Conservation (phyloP, 1,140 invertebrate genomes). For the Globodera rostochiensis region DNA sequence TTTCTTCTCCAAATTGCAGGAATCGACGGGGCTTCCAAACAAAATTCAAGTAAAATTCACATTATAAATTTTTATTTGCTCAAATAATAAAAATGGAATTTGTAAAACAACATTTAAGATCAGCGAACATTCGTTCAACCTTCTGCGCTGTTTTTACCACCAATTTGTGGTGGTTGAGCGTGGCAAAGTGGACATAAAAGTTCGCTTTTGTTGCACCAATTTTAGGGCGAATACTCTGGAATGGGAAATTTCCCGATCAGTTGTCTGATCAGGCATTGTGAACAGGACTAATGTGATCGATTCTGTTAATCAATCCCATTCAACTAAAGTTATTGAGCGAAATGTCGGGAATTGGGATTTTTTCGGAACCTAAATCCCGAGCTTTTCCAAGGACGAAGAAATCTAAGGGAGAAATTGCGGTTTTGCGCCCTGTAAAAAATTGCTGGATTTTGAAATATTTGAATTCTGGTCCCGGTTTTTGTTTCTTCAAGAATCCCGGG, state of each 20-base stretch:
- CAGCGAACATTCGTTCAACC: constrained; percentile 55
- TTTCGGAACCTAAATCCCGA: too few relatives aligned
- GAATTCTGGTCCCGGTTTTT: too few relatives aligned
- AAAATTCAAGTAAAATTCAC: constrained; percentile 57
- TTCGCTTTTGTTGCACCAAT: background rate
- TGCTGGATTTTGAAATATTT: too few relatives aligned
- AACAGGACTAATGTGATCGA: too few relatives aligned
- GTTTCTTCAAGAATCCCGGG: too few relatives aligned
- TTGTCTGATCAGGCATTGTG: background rate
- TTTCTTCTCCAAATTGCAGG: constrained; percentile 61
- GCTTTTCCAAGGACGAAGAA: too few relatives aligned
- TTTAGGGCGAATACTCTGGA: background rate
- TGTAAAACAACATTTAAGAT: constrained; percentile 45
- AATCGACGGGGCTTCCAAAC: constrained; percentile 61
- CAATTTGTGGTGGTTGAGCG: constrained; percentile 55
- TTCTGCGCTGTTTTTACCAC: constrained; percentile 59
- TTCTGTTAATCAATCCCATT: too few relatives aligned
- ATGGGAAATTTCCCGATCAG: constrained; percentile 2
- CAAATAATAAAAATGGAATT: too few relatives aligned
- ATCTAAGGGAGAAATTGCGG: too few relatives aligned
- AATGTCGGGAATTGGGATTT: too few relatives aligned
- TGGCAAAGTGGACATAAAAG: constrained; percentile 61
- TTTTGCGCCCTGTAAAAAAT: too few relatives aligned
- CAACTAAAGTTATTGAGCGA: too few relatives aligned
- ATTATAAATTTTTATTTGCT: background rate